Conservation (phyloP, 2,113 vertebrate species). For the Coregonus clupeaformis region DNA sequence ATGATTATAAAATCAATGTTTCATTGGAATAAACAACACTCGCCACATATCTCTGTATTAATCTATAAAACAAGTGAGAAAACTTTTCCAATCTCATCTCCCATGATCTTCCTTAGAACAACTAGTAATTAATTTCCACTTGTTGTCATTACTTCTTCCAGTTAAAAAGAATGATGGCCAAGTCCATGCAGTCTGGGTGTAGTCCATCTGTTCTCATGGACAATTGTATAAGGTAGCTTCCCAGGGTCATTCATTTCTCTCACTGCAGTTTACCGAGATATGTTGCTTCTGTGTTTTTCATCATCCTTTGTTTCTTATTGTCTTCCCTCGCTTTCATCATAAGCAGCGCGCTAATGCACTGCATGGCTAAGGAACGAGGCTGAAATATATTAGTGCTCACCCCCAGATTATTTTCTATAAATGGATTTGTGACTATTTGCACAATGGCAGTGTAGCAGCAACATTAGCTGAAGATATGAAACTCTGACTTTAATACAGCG, state of each 20-base stretch:
- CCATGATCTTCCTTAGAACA: conserved; percentile 69
- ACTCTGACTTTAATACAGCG: conserved; percentile 32
- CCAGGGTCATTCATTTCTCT: conserved; percentile 59
- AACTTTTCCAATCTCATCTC: conserved; percentile 65
- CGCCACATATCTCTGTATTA: conserved; percentile 30
- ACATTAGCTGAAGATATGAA: conserved; percentile 35
- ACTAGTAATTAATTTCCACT: conserved; percentile 80
- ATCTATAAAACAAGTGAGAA: conserved; percentile 72
- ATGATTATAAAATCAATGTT: too few species aligned
- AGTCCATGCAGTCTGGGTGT: conserved; percentile 72
- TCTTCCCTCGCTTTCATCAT: conserved; percentile 53
- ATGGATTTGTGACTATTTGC: conserved; percentile 58
- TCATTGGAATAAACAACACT: background rate
- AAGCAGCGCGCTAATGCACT: conserved; percentile 47
- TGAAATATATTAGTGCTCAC: conserved; percentile 37
- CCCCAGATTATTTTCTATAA: conserved; percentile 53
- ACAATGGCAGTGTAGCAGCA: conserved; percentile 40
- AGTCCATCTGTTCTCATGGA: conserved; percentile 77
- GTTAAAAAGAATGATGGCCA: conserved; percentile 78
- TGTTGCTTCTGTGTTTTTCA: conserved; percentile 12
- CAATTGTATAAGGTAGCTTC: conserved; percentile 57
- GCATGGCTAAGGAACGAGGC: conserved; percentile 6
- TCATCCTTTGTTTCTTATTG: conserved; percentile 38
- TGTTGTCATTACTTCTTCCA: conserved; percentile 78
- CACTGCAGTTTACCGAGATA: conserved; percentile 34